Base-by-base conservation (phyloP, 2,113 vertebrate genomes). In the Abramis brama region DNA sequence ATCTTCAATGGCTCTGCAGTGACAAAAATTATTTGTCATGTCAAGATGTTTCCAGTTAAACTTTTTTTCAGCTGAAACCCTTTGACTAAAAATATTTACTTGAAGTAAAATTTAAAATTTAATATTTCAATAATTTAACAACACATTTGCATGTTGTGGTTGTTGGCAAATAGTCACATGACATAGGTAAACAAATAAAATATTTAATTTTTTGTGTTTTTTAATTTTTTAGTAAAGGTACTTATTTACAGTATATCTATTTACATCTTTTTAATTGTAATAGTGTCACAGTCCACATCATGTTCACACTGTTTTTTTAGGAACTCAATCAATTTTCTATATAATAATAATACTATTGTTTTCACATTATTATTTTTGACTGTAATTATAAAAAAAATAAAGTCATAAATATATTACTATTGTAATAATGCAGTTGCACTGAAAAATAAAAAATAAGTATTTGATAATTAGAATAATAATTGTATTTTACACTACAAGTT, bases 1-100 rank as follows among this genome's bases (percentile, higher is more conserved):
- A 80, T 68, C 57, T 88, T 87, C 27, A 88, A 36, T 45, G 82
- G 82, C 75, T 89, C 89, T 89, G 82, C 59, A 30, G 83, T 64
- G 2, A 85, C 3, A 81, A 4, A 55, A 10, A 66, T 19, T 0
- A 39, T 43, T 21, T 70, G 39, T 74, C 50, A n/a, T 12, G 25
- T 19, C 19, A 43, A 39, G 6, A 36, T 30, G 27, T 19, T 70
- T 4, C 59, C n/a, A 25, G 13, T 73, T 21, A 7, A 19, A 19
- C 19, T 55, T 17, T 52, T 52, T 52, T 52, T 52, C 15, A 52
- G 50, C 47, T 5, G 15, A 52, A 50, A 4, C 13, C 4, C 1
- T 50, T 50, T 50, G 13, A 50, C 13, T 5, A 1, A 50, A 50
- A 52, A 17, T 52, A 52, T 52, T 19, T 6, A 19, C 5, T 52